phyloP scores from a whole-genome alignment of 92 coral and sea anemone species.

The Nematostella vectensis region DNA sequence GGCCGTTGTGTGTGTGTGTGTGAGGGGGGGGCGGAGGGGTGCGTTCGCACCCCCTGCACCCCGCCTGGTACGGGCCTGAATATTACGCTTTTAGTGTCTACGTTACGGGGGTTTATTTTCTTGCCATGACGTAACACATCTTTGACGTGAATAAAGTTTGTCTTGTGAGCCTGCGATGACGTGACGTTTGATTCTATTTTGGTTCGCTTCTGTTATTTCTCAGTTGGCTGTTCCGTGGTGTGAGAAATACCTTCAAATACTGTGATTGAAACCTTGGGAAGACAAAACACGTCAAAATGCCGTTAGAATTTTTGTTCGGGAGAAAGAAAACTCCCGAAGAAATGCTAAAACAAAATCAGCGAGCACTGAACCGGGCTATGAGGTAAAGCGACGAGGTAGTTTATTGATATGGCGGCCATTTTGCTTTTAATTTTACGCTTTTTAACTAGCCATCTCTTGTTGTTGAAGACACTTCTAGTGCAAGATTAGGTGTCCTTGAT shows the following conservation, averaged over 20 bases:
- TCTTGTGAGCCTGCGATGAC: constrained; percentile 53
- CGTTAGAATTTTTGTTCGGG: constrained; percentile 79
- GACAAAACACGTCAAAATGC: constrained; percentile 47
- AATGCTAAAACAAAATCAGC: constrained; percentile 88
- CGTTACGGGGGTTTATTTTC: too few species aligned
- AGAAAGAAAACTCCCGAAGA: constrained; percentile 94
- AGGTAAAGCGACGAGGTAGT: constrained; percentile 29
- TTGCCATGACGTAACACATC: too few species aligned
- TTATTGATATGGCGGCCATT: constrained; percentile 9
- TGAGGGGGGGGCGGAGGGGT: too few species aligned
- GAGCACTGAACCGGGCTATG: constrained; percentile 88
- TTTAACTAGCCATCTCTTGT: background rate
- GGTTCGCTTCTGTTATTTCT: background rate
- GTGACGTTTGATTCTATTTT: constrained; percentile 62
- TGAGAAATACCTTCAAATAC: background rate
- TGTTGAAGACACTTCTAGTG: too few species aligned
- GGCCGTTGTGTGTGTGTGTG: too few species aligned
- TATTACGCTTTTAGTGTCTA: too few species aligned
- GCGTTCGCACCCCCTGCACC: too few species aligned
- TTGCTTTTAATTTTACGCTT: background rate
- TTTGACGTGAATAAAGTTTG: too few species aligned
- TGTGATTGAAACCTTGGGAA: too few species aligned
- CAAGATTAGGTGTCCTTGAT: too few species aligned
- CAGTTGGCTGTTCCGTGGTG: background rate
- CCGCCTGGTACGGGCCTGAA: too few species aligned